These are phyloP conservation scores for Paedocypris sp. DNA, from an alignment of 2,113 vertebrate species.

Conservation along the genomic window DNA sequence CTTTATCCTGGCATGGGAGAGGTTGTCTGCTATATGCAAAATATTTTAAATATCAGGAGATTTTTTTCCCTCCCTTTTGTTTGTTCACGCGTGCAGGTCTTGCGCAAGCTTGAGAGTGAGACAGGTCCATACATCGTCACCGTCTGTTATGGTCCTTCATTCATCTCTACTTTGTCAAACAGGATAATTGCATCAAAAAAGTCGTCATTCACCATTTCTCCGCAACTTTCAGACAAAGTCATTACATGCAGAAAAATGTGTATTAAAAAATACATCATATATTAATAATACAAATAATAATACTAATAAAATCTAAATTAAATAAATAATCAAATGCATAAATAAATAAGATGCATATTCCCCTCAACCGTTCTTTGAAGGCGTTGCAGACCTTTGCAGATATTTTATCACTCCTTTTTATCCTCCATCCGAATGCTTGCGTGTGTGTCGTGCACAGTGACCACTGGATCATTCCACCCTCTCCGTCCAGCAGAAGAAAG, in stretches of 20 bases:
- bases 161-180: slow-evolving; percentile 62
- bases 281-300: no score
- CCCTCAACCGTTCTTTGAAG: no score
- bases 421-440: slow-evolving; percentile 20
- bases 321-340: no score
- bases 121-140: background rate
- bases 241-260: no score
- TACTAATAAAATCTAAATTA: no score
- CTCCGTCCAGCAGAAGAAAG: slow-evolving; percentile 39
- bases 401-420: background rate
- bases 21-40: slow-evolving; percentile 58
- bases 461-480: slow-evolving; percentile 43
- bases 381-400: background rate
- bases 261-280: no score
- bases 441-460: slow-evolving; percentile 31
- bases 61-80: slow-evolving; percentile 4
- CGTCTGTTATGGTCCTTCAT: slow-evolving; percentile 40
- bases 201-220: no score
- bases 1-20: slow-evolving; percentile 48
- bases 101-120: slow-evolving; percentile 24
- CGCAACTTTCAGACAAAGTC: no score
- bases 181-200: slow-evolving; percentile 58
- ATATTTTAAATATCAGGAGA: slow-evolving; percentile 61
- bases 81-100: slow-evolving; percentile 39
- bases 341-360: no score